Evolutionary conservation across 2,888 invertebrate genomes (phyloP).

Genomic region (Anodontia alba): DNA sequence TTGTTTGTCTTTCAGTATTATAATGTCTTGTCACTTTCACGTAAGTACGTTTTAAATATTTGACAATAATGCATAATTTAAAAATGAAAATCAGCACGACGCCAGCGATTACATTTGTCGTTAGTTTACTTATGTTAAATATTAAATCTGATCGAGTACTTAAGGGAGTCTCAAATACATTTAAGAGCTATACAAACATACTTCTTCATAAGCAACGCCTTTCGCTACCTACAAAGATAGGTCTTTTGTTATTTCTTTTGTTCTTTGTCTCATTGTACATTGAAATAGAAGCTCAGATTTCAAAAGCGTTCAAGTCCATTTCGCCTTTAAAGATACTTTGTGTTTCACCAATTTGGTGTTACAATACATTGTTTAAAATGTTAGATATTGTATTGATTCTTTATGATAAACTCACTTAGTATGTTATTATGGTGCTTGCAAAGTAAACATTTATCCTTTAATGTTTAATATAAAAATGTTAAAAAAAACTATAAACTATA

Average conservation of each 20-base stretch:
- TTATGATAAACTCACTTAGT: too few species aligned
- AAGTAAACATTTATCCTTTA: too few species aligned
- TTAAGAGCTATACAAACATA: constrained; percentile 3
- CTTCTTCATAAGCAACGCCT: neutral
- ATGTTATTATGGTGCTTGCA: too few species aligned
- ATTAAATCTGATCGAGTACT: neutral
- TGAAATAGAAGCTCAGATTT: neutral
- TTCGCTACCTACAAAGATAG: neutral
- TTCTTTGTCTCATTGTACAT: neutral
- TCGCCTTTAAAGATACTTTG: neutral
- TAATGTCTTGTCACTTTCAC: too few species aligned
- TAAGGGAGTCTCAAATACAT: neutral
- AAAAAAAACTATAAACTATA: too few species aligned
- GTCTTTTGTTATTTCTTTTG: neutral
- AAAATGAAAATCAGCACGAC: neutral
- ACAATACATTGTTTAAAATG: too few species aligned
- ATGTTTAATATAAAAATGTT: too few species aligned
- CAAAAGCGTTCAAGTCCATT: constrained; percentile 17
- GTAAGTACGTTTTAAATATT: too few species aligned
- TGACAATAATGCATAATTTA: neutral
- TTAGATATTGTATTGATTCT: too few species aligned
- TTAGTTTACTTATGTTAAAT: neutral
- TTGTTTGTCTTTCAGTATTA: too few species aligned
- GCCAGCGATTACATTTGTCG: neutral
- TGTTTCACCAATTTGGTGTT: neutral